Base-by-base conservation (phyloP, 2,888 invertebrate genomes). In the Drosophila seclusa region DNA sequence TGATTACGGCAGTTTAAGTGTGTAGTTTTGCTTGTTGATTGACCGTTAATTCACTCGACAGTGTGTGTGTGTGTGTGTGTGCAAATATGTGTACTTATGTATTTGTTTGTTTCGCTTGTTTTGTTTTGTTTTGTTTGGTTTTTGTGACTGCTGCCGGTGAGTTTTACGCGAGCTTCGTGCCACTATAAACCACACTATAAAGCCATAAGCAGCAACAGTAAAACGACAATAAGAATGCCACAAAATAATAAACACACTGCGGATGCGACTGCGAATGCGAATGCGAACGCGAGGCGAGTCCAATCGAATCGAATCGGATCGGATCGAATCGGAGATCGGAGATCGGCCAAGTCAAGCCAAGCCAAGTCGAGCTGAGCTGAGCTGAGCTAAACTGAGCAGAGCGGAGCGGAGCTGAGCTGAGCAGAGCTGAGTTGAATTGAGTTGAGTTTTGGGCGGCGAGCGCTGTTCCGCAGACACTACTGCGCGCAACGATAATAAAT, bases 401-500 rank as follows among this genome's bases (percentile, higher is more conserved):
- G 54, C 49, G 0, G 49, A 49, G 49, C 27, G 1, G 49, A 49
- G 48, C 11, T 2, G 27, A 27, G 49, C 27, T 5, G 49, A 18
- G 27, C 53, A 54, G 67, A 78, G 72, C 65, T 40, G 65, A 71
- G 76, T 63, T 67, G 74, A 74, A 68, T 73, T 64, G 68, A 68
- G 63, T 67, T 61, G 71, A 82, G 63, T 67, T 68, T 68, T 69
- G 72, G 75, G 61, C 63, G 68, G 66, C 80, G 75, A 86, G 79
- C 79, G 84, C 85, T 82, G 85, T 90, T 91, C 91, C 91, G 91
- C 89, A 91, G 92, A 91, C 91, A 92, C 92, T 92, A 91, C 92
- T 91, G 92, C 92, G 92, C 91, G 90, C 91, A 87, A 92, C 91
- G 92, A 92, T 92, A 93, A 93, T 92, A 92, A 92, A 92, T 93